These are phyloP conservation scores for Saccopteryx leptura DNA, from an alignment of 2,113 vertebrate genomes.

Conservation along the genomic window DNA sequence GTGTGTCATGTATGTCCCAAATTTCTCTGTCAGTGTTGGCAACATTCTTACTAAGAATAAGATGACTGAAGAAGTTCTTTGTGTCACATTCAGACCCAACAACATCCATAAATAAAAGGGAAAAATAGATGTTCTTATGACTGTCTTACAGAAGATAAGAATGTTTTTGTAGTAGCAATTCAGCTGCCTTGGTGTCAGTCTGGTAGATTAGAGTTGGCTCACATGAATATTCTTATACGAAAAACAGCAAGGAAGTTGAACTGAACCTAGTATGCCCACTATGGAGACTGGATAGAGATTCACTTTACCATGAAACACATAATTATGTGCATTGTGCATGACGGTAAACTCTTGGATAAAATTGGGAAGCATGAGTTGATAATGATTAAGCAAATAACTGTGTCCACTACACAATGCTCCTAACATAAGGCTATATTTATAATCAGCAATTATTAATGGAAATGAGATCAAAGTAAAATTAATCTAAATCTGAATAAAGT, in stretches of 20 bases:
- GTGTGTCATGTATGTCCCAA: not conserved
- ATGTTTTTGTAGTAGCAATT: not conserved
- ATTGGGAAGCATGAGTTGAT: not conserved
- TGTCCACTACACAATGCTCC: not conserved
- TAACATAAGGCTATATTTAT: constrained; percentile 25
- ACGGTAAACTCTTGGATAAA: not conserved
- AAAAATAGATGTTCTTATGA: not conserved
- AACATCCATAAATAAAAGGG: not conserved
- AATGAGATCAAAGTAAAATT: constrained; percentile 38
- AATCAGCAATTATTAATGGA: constrained; percentile 43
- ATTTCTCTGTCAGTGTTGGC: not conserved
- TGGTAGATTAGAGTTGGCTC: not conserved
- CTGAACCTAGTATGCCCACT: rapidly evolving
- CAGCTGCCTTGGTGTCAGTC: not conserved
- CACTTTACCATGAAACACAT: not conserved
- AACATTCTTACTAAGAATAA: not conserved
- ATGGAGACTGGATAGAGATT: not conserved
- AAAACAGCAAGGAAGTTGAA: not conserved
- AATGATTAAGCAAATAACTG: not conserved
- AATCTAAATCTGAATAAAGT: constrained; percentile 48
- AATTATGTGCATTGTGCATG: not conserved
- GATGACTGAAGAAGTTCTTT: not conserved
- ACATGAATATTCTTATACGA: not conserved
- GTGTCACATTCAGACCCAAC: not conserved
- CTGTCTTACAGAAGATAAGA: not conserved